phyloP scores from a whole-genome alignment of 2,797 vertebrate species.

The Typhlichthys subterraneus region DNA sequence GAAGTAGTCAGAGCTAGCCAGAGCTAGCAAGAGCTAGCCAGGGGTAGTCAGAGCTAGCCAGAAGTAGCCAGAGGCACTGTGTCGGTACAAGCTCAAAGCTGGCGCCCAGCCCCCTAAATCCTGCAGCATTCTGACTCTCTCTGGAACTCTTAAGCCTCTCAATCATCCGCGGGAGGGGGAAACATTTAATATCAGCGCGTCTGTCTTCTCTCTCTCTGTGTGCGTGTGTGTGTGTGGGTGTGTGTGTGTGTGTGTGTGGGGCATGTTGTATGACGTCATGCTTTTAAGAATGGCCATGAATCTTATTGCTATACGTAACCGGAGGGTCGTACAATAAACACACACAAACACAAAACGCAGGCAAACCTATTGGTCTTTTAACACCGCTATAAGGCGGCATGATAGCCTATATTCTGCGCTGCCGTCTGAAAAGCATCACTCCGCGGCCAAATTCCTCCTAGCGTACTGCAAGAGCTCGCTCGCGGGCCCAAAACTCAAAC shows the following conservation, averaged over 20 bases:
- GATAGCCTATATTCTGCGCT: constrained; percentile 30
- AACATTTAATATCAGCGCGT: constrained; percentile 54
- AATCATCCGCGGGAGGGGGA: constrained; percentile 48
- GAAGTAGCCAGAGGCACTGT: constrained; percentile 8
- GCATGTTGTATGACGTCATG: constrained; percentile 57
- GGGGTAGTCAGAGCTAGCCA: too few relatives aligned
- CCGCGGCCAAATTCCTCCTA: constrained; percentile 68
- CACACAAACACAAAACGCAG: constrained; percentile 47
- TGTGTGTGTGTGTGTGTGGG: constrained; percentile 44
- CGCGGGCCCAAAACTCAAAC: constrained; percentile 80
- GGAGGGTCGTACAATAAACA: constrained; percentile 28
- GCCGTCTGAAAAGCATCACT: constrained; percentile 71
- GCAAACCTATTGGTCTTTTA: background rate
- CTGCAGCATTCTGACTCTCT: constrained; percentile 31
- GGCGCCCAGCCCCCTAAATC: constrained; percentile 13
- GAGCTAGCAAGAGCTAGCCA: too few relatives aligned
- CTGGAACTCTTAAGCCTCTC: constrained; percentile 36
- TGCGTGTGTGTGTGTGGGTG: constrained; percentile 48
- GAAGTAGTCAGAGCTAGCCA: too few relatives aligned
- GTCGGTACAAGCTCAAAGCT: background rate
- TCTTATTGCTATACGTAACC: constrained; percentile 48
- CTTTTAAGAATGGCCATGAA: constrained; percentile 61
- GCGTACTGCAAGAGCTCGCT: constrained; percentile 55
- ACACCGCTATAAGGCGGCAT: constrained; percentile 29
- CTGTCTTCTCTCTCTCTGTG: constrained; percentile 16